A percentile compares a stretch with the other conserved stretches of the same genome.
These are phyloP conservation scores for Pseudochirops corinnae DNA, from an alignment of 2,797 vertebrate genomes.

Conservation along the genomic window DNA sequence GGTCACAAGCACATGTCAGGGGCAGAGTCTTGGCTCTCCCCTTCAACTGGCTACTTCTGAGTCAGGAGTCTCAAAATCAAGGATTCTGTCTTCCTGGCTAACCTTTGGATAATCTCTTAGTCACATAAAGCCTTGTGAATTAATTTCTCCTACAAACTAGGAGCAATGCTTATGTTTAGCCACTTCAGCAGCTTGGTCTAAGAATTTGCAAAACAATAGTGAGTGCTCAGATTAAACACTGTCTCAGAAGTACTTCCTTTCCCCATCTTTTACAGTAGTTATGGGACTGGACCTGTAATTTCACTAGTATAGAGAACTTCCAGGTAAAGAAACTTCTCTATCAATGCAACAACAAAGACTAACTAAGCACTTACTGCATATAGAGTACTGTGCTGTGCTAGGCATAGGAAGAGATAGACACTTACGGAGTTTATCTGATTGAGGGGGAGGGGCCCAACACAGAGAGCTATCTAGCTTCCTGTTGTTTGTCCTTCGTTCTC, in stretches of 20 bases:
- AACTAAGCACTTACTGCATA: background rate
- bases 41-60: background rate
- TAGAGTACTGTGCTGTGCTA: background rate
- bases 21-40: background rate
- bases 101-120: conserved; percentile 15
- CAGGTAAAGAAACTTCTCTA: background rate
- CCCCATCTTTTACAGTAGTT: background rate
- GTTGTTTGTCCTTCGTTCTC: background rate
- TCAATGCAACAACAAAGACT: background rate
- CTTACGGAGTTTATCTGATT: background rate
- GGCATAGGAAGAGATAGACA: background rate
- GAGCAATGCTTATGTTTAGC: background rate
- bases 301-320: background rate
- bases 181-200: background rate
- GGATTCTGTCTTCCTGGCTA: background rate
- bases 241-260: background rate
- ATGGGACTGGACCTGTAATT: background rate
- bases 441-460: background rate
- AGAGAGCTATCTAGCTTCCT: background rate
- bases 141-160: conserved; percentile 52
- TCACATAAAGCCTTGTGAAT: conserved; percentile 21
- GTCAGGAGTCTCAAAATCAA: conserved; percentile 35
- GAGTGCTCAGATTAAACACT: background rate
- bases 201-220: conserved; percentile 23
- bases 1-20: background rate